Conservation (phyloP, 2,888 invertebrate genomes). For the Lasioglossum figueresi region DNA sequence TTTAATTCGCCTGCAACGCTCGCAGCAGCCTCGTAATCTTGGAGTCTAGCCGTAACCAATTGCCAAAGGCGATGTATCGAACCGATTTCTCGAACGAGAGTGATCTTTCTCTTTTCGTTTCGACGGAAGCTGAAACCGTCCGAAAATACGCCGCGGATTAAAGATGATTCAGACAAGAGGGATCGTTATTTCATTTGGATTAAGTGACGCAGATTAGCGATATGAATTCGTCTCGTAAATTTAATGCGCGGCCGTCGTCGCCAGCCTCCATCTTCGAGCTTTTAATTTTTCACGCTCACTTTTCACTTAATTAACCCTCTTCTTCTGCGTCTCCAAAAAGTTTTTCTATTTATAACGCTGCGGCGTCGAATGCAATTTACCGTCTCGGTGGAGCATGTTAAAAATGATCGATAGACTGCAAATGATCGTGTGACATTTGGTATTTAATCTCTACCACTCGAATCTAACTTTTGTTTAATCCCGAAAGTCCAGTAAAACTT, state of each 20-base stretch:
- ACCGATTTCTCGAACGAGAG: background rate
- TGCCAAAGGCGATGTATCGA: slow-evolving; percentile 11
- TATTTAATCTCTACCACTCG: background rate
- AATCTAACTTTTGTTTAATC: background rate
- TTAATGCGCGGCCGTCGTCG: slow-evolving; percentile 49
- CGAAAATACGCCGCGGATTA: slow-evolving; percentile 33
- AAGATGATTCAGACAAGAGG: background rate
- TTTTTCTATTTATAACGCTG: background rate
- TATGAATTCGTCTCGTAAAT: slow-evolving; percentile 64
- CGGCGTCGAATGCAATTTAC: background rate
- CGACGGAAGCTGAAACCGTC: background rate
- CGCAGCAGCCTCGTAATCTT: slow-evolving; percentile 37
- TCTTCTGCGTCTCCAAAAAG: background rate
- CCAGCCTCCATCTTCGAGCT: slow-evolving; percentile 18
- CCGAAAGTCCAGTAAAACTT: background rate
- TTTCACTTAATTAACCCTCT: slow-evolving; percentile 28
- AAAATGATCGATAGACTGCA: background rate
- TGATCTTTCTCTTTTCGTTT: background rate
- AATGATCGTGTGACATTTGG: background rate
- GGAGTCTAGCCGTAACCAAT: slow-evolving; percentile 34
- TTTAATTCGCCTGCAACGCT: slow-evolving; percentile 35
- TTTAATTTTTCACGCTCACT: slow-evolving; percentile 22
- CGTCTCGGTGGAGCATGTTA: background rate
- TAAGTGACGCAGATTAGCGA: slow-evolving; percentile 66
- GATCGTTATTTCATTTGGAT: slow-evolving; percentile 64